These are phyloP conservation scores for Drosophila nasuta DNA, from an alignment of 1,140 invertebrate genomes.

Conservation along the genomic window DNA sequence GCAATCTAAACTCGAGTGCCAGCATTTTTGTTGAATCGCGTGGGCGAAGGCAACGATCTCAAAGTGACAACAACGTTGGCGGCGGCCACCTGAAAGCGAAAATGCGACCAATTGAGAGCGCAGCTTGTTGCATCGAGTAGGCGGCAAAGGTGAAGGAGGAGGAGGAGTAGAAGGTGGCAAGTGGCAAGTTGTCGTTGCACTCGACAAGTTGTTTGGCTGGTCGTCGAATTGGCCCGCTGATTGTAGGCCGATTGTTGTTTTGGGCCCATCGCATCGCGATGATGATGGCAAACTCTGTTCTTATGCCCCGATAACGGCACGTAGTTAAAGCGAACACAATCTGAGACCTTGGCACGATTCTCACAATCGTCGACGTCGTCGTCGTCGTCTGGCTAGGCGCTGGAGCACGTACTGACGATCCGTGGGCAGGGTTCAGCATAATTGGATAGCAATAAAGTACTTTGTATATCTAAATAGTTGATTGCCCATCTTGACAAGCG, in stretches of 20 bases:
- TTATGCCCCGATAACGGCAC: slow-evolving; percentile 71
- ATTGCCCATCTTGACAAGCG: slow-evolving; percentile 15
- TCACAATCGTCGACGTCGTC: slow-evolving; percentile 13
- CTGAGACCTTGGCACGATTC: slow-evolving; percentile 81
- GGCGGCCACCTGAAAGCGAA: slow-evolving; percentile 28
- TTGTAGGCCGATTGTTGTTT: slow-evolving; percentile 54
- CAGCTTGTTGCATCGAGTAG: slow-evolving; percentile 3
- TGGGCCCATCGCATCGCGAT: not conserved
- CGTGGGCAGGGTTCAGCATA: slow-evolving; percentile 25
- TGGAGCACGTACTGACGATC: slow-evolving; percentile 38
- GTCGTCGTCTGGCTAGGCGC: slow-evolving; percentile 12
- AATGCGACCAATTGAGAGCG: slow-evolving; percentile 34
- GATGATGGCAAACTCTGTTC: slow-evolving; percentile 17
- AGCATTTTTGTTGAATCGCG: slow-evolving; percentile 20
- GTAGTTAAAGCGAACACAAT: slow-evolving; percentile 75
- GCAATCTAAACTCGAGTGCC: not conserved
- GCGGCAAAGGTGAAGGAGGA: slow-evolving; percentile 13
- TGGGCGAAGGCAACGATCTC: slow-evolving; percentile 18
- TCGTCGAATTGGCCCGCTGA: slow-evolving; percentile 48
- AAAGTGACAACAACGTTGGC: slow-evolving; percentile 13
- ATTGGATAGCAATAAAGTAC: slow-evolving; percentile 16
- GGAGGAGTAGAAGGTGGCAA: not conserved
- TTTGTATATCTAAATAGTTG: slow-evolving; percentile 16
- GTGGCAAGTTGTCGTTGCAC: slow-evolving; percentile 1
- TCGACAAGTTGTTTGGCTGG: slow-evolving; percentile 37